phyloP scores from a whole-genome alignment of 2,888 invertebrate species.

The Ormyrus nitidulus region DNA sequence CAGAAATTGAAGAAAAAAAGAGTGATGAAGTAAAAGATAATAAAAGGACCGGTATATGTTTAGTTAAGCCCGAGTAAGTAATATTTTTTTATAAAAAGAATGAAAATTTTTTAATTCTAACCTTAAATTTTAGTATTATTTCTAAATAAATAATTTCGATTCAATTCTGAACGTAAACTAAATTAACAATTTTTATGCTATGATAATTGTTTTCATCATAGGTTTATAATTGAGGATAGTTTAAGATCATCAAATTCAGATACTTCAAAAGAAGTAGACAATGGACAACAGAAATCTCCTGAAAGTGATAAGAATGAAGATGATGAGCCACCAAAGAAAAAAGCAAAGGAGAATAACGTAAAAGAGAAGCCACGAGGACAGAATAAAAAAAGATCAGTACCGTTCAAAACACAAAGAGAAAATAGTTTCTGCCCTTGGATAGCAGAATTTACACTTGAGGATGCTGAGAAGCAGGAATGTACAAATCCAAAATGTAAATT shows the following conservation, averaged over 20 bases:
- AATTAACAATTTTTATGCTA: background rate
- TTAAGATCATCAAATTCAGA: slow-evolving; percentile 74
- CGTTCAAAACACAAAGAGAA: slow-evolving; percentile 79
- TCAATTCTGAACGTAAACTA: background rate
- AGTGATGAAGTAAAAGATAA: slow-evolving; percentile 60
- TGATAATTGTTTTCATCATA: slow-evolving; percentile 62
- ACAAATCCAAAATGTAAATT: slow-evolving; percentile 83
- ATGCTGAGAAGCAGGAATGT: slow-evolving; percentile 74
- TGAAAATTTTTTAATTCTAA: slow-evolving; percentile 17
- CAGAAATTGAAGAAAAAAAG: slow-evolving; percentile 35
- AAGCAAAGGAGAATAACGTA: slow-evolving; percentile 69
- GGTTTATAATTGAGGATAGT: slow-evolving; percentile 76
- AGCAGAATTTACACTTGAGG: slow-evolving; percentile 77
- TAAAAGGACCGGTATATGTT: slow-evolving; percentile 74
- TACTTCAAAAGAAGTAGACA: slow-evolving; percentile 74
- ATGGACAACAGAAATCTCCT: slow-evolving; percentile 62
- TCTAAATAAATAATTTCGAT: background rate
- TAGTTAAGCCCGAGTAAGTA: slow-evolving; percentile 76
- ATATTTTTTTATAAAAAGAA: slow-evolving; percentile 10
- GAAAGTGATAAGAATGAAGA: slow-evolving; percentile 44
- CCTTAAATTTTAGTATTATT: slow-evolving; percentile 31
- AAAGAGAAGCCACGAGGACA: slow-evolving; percentile 80
- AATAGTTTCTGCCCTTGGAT: slow-evolving; percentile 84
- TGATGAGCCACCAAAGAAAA: slow-evolving; percentile 72
- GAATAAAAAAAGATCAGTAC: slow-evolving; percentile 87